Conservation (phyloP, 1,140 invertebrate species). For the Euura lappo region DNA sequence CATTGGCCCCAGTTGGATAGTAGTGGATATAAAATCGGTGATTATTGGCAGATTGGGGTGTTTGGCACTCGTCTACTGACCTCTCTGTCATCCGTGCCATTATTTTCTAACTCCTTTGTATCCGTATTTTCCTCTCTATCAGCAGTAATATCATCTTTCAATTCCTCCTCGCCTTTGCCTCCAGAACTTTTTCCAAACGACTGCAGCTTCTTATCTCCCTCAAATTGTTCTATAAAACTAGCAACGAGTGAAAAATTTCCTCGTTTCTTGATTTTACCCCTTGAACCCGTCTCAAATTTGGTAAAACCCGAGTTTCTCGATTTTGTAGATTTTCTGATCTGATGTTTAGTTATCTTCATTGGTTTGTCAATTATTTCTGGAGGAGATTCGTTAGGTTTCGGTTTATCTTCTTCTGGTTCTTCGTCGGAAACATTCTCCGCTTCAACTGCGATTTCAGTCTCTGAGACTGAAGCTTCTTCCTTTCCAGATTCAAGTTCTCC, state of each 20-base stretch:
- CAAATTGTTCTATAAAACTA: constrained; percentile 54
- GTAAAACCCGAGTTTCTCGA: background rate
- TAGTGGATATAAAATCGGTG: background rate
- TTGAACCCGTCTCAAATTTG: background rate
- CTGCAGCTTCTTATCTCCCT: constrained; percentile 32
- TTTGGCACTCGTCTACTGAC: constrained; percentile 49
- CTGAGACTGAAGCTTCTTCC: constrained; percentile 14
- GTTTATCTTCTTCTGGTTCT: background rate
- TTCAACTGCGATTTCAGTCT: background rate
- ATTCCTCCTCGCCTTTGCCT: constrained; percentile 20
- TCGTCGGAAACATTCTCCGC: background rate
- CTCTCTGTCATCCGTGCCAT: constrained; percentile 57
- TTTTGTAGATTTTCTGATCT: background rate
- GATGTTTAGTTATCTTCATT: background rate
- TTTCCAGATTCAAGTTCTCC: constrained; percentile 12
- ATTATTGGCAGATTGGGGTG: constrained; percentile 19
- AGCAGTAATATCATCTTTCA: constrained; percentile 23
- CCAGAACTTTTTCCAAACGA: constrained; percentile 17
- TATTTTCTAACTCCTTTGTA: background rate
- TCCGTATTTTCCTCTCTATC: background rate
- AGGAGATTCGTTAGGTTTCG: background rate
- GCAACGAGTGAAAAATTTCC: constrained; percentile 56
- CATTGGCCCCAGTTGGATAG: constrained; percentile 43
- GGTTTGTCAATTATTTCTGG: background rate
- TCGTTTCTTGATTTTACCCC: constrained; percentile 22